Evolutionary conservation across 2,113 vertebrate genomes (phyloP).

Genomic region (Camelus dromedarius): DNA sequence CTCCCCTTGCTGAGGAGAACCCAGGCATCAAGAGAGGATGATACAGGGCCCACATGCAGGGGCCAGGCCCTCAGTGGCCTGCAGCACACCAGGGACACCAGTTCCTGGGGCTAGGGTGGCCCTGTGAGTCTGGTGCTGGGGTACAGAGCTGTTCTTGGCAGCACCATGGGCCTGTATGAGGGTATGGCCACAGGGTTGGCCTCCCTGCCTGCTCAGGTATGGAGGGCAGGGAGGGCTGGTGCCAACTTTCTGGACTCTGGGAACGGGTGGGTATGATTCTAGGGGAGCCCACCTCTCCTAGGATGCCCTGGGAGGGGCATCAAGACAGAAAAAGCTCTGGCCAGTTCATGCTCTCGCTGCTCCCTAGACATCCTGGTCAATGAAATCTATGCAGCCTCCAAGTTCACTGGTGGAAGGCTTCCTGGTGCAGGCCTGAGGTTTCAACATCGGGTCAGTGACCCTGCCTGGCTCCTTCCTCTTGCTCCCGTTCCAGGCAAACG

Average conservation of each 20-base stretch:
- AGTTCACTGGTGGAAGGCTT: conserved; percentile 89
- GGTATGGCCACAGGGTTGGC: not conserved
- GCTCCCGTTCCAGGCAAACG: not conserved
- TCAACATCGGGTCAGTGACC: conserved; percentile 88
- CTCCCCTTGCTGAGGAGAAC: not conserved
- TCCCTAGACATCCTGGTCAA: conserved; percentile 87
- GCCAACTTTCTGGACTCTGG: not conserved
- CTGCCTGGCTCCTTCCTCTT: not conserved
- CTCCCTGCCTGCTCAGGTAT: not conserved
- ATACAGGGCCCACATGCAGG: not conserved
- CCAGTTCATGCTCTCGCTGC: not conserved
- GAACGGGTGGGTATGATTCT: not conserved
- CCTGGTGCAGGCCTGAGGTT: conserved; percentile 87
- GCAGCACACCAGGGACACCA: conserved; percentile 88
- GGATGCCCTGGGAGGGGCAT: not conserved
- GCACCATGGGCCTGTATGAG: conserved; percentile 86
- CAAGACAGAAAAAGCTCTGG: not conserved
- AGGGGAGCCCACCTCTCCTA: not conserved
- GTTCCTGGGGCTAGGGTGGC: conserved; percentile 87
- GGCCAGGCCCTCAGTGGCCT: conserved; percentile 78
- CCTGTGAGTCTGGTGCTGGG: conserved; percentile 86
- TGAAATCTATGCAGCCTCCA: conserved; percentile 88
- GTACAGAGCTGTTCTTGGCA: conserved; percentile 89
- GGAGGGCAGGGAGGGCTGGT: not conserved
- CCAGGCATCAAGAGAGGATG: not conserved